Percentiles rank a stretch among this genome's conserved stretches.
Evolutionary conservation across 2,888 invertebrate genomes (phyloP).

Genomic region (Amorpha juglandis): DNA sequence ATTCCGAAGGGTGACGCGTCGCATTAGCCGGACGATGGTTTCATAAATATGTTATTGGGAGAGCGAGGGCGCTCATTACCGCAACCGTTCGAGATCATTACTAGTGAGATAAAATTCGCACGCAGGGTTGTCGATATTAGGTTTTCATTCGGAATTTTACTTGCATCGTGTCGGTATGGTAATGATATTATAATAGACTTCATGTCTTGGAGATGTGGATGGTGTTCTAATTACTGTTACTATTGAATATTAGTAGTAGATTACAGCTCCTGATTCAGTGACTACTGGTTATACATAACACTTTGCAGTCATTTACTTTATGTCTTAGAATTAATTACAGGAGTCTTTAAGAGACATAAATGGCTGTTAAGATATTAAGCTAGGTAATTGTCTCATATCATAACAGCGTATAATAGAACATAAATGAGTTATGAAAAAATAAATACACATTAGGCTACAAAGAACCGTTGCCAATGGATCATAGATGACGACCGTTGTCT

Average conservation of each 20-base stretch:
- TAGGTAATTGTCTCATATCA: too few relatives aligned
- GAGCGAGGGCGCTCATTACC: conserved; percentile 74
- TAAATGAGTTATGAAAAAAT: too few relatives aligned
- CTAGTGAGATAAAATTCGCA: conserved; percentile 77
- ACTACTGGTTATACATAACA: too few relatives aligned
- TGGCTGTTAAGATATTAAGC: too few relatives aligned
- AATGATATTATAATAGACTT: neutral
- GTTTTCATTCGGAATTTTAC: neutral
- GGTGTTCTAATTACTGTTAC: neutral
- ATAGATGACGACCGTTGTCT: too few relatives aligned
- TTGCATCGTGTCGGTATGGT: neutral
- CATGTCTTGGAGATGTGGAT: neutral
- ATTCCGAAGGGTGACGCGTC: conserved; percentile 65
- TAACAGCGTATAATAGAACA: too few relatives aligned
- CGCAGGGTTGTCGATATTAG: conserved; percentile 23
- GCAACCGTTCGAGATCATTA: conserved; percentile 71
- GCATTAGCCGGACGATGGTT: conserved; percentile 73
- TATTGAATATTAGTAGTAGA: neutral
- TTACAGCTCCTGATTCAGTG: too few relatives aligned
- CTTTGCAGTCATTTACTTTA: too few relatives aligned
- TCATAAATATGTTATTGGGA: conserved; percentile 81
- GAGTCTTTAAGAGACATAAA: too few relatives aligned
- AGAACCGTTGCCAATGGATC: too few relatives aligned
- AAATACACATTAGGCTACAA: too few relatives aligned
- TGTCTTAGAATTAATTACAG: too few relatives aligned